phyloP scores from a whole-genome alignment of 2,797 vertebrate species.

The Cottoperca gobio region DNA sequence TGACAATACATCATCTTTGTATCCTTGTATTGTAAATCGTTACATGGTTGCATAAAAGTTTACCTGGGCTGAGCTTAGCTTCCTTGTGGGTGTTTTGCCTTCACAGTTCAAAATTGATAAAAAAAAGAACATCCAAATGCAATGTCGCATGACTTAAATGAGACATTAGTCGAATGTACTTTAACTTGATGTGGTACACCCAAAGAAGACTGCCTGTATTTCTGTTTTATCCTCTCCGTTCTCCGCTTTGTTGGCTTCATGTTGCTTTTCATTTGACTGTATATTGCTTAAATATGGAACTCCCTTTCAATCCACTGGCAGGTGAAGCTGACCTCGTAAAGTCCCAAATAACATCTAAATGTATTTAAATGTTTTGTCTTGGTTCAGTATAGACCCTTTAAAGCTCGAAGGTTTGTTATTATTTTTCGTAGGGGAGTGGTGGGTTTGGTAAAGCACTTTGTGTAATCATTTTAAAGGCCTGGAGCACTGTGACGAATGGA shows the following conservation, averaged over 20 bases:
- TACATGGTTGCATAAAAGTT: background rate
- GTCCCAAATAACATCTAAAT: slow-evolving; percentile 38
- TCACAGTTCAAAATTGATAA: background rate
- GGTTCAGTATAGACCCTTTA: slow-evolving; percentile 17
- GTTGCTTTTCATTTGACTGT: slow-evolving; percentile 4
- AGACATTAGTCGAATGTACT: background rate
- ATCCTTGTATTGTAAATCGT: background rate
- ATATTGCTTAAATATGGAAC: slow-evolving; percentile 15
- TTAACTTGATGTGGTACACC: background rate
- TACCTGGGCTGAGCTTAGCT: background rate
- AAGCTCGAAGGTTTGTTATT: slow-evolving; percentile 44
- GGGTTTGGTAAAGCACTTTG: slow-evolving; percentile 42
- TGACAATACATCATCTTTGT: too few relatives aligned
- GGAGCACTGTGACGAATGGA: slow-evolving; percentile 56
- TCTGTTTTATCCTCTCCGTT: background rate
- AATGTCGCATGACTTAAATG: background rate
- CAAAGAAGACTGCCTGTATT: background rate
- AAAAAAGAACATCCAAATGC: background rate
- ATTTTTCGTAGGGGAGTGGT: slow-evolving; percentile 39
- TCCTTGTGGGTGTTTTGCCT: background rate
- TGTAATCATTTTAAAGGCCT: slow-evolving; percentile 65
- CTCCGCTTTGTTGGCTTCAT: slow-evolving; percentile 3
- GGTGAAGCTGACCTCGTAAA: slow-evolving; percentile 20
- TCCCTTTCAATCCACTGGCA: slow-evolving; percentile 24
- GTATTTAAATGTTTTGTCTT: slow-evolving; percentile 40